Conservation (phyloP, 2,113 vertebrate species). For the Lethenteron camtschaticum region DNA sequence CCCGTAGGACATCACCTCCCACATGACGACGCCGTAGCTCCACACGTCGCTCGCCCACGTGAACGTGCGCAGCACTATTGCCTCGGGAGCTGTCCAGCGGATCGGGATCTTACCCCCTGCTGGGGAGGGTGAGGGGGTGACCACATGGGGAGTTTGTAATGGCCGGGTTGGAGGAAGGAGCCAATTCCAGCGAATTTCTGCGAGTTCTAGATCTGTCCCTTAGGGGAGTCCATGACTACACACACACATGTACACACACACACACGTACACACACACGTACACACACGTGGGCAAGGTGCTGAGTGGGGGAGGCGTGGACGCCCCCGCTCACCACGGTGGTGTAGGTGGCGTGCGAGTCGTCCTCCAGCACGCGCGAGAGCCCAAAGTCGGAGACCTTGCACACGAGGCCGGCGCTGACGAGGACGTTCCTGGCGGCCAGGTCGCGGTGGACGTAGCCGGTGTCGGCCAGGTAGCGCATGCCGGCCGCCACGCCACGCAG, state of each 20-base stretch:
- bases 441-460: neutral
- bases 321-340: neutral
- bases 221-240: too few relatives aligned
- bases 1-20: constrained; percentile 4
- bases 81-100: constrained; percentile 4
- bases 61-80: neutral
- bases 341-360: neutral
- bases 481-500: neutral
- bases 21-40: constrained; percentile 4
- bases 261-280: neutral
- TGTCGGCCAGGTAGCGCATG: constrained; percentile 2
- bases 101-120: constrained; percentile 1
- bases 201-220: too few relatives aligned
- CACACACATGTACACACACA: neutral
- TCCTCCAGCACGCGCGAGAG: neutral
- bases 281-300: neutral
- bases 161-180: too few relatives aligned
- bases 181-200: too few relatives aligned
- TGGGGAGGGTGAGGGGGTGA: neutral
- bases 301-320: neutral
- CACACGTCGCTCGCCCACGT: neutral
- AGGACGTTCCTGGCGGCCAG: constrained; percentile 2
- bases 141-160: too few relatives aligned
- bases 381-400: constrained; percentile 3
- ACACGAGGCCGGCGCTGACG: constrained; percentile 3